Base-by-base conservation (phyloP, 2,888 invertebrate species). In the Heliconius cydno region DNA sequence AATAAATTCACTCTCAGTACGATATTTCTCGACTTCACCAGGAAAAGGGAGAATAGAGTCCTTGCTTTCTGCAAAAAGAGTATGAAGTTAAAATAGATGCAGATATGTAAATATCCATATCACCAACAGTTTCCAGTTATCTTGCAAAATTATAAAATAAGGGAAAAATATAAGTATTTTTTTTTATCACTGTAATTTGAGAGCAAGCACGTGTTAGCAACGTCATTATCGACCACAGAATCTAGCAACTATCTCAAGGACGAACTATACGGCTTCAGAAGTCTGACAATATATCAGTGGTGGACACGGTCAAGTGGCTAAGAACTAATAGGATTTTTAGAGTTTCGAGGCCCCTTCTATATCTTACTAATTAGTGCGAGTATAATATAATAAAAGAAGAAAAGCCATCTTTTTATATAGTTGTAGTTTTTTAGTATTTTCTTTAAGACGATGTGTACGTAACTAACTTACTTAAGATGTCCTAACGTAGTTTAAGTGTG, bases 221-320 rank as follows among this genome's bases (percentile, higher is more conserved):
- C n/a, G 34, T 25, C 6, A 46, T 75, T 28, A 75, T 30, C 22
- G 28, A 66, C 46, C 67, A 46, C 72, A 67, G 70, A 60, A 76
- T 77, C 72, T 74, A 71, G 66, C 66, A 67, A 78, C 52, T 73
- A 38, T 70, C 28, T 71, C 70, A 80, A 75, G 77, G 80, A 63
- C 74, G 86, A 85, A 86, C 83, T 84, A 80, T 83, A 85, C 66
- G 90, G 89, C 87, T 90, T 87, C 86, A 73, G 82, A 85, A 89
- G 86, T 82, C 85, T 78, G 84, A 84, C 89, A 89, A 90, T 88
- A 85, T 88, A 86, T 87, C 80, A 81, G 81, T 77, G 79, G 76
- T 76, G 63, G 79, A 79, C 68, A 28, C 72, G 70, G 68, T 63
- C 73, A 72, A 75, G 68, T 70, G 46, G 25, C 52, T 68, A 41